Evolutionary conservation across 1,140 invertebrate species (phyloP).

Genomic region (Mamestra configurata): DNA sequence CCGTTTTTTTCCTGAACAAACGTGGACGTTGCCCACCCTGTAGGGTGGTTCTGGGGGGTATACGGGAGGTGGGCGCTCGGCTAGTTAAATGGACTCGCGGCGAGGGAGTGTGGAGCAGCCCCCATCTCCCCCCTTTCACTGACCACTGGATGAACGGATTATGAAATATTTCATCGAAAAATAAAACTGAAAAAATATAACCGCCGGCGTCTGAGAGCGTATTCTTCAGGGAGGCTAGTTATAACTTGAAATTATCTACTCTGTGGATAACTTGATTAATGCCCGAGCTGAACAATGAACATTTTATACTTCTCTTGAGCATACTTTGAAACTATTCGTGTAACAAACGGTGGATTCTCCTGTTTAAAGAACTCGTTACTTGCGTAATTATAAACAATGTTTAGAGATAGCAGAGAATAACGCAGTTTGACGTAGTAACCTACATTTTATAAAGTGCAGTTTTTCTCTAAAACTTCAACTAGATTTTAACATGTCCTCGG

Average conservation of each 20-base stretch:
- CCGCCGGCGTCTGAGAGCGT: slow-evolving; percentile 52
- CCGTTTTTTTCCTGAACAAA: slow-evolving; percentile 70
- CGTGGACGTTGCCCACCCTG: slow-evolving; percentile 62
- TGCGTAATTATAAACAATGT: slow-evolving; percentile 3
- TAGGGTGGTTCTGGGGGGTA: slow-evolving; percentile 10
- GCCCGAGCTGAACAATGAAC: slow-evolving; percentile 1
- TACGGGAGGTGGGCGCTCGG: slow-evolving; percentile 47
- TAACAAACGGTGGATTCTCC: slow-evolving; percentile 27
- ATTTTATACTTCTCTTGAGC: slow-evolving; percentile 16
- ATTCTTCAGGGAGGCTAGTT: slow-evolving; percentile 47
- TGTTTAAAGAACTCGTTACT: slow-evolving; percentile 14
- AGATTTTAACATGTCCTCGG: neutral
- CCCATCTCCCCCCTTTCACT: slow-evolving; percentile 57
- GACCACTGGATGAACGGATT: slow-evolving; percentile 77
- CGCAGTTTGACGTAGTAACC: neutral
- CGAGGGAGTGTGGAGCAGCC: slow-evolving; percentile 55
- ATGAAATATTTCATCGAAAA: slow-evolving; percentile 77
- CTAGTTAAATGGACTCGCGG: slow-evolving; percentile 69
- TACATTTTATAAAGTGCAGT: neutral
- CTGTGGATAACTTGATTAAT: slow-evolving; percentile 34
- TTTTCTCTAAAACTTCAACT: neutral
- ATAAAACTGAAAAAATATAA: slow-evolving; percentile 67
- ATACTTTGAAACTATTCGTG: slow-evolving; percentile 22
- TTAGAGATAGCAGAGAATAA: neutral
- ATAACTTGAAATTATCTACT: slow-evolving; percentile 52